These are phyloP conservation scores for Cuculus canorus DNA, from an alignment of 2,797 vertebrate genomes.

Conservation along the genomic window DNA sequence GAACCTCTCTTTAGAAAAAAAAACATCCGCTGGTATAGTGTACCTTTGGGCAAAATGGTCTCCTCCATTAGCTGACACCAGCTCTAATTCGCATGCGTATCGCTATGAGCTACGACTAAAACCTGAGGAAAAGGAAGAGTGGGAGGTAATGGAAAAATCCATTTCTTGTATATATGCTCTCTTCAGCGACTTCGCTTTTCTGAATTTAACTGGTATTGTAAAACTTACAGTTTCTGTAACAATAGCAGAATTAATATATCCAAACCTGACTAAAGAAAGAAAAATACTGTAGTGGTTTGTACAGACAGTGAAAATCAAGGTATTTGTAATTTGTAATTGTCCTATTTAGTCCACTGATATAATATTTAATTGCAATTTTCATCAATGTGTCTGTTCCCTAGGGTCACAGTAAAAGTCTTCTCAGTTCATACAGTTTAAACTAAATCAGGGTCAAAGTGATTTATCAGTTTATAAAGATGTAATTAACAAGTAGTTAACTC, in stretches of 20 bases:
- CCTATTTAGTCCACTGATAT: not conserved
- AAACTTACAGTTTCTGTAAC: not conserved
- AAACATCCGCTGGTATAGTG: constrained; percentile 53
- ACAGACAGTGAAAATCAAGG: not conserved
- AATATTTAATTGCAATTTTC: not conserved
- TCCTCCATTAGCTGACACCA: constrained; percentile 78
- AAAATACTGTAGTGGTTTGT: not conserved
- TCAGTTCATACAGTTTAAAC: not conserved
- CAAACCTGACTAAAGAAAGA: not conserved
- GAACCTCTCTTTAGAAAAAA: constrained; percentile 76
- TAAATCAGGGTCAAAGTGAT: not conserved
- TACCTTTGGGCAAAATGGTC: constrained; percentile 85
- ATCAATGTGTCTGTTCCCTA: not conserved
- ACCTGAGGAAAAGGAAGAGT: constrained; percentile 76
- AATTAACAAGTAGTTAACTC: not conserved
- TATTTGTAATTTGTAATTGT: not conserved
- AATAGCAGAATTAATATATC: not conserved
- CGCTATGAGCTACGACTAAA: constrained; percentile 86
- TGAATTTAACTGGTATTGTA: not conserved
- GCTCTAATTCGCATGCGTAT: constrained; percentile 82
- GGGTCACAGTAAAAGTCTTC: not conserved
- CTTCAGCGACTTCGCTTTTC: not conserved
- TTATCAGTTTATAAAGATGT: not conserved
- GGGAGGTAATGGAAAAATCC: constrained; percentile 80
- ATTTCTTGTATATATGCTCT: not conserved